These are phyloP conservation scores for Embiotoca jacksoni DNA, from an alignment of 2,113 vertebrate species.

Conservation along the genomic window DNA sequence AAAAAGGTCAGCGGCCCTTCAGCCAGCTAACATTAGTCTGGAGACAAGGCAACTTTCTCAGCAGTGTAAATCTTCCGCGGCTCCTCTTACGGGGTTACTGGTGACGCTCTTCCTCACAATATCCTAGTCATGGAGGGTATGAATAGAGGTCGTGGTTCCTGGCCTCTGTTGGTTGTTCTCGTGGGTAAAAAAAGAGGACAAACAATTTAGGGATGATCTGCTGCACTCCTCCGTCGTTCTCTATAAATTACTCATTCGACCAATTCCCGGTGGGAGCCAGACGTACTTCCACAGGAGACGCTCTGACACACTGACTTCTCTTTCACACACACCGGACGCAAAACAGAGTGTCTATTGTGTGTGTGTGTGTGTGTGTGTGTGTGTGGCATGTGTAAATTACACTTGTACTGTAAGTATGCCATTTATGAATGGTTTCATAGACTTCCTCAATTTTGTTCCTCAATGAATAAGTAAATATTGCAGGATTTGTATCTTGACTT, in stretches of 20 bases:
- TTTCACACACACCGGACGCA: conserved; percentile 20
- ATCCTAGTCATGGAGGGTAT: conserved; percentile 69
- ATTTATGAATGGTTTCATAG: conserved; percentile 26
- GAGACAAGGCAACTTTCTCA: conserved; percentile 61
- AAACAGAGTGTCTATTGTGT: conserved; percentile 52
- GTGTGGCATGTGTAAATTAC: conserved; percentile 18
- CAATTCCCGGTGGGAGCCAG: conserved; percentile 40
- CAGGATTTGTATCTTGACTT: not conserved
- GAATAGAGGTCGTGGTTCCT: conserved; percentile 72
- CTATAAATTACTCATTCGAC: conserved; percentile 66
- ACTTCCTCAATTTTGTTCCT: conserved; percentile 4
- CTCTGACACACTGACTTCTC: conserved; percentile 35
- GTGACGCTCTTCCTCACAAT: conserved; percentile 70
- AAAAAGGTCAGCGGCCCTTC: conserved; percentile 61
- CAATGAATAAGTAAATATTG: not conserved
- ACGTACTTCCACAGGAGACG: conserved; percentile 43
- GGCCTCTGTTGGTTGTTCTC: conserved; percentile 69
- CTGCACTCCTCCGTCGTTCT: conserved; percentile 52
- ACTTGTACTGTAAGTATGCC: conserved; percentile 27
- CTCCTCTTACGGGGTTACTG: conserved; percentile 51
- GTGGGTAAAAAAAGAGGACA: conserved; percentile 60
- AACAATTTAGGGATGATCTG: conserved; percentile 73
- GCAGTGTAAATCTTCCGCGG: conserved; percentile 58
- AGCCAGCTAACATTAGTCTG: conserved; percentile 46
- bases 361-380: not conserved